phyloP scores from a whole-genome alignment of 1,140 invertebrate genomes.

The Drosophila jambulina region DNA sequence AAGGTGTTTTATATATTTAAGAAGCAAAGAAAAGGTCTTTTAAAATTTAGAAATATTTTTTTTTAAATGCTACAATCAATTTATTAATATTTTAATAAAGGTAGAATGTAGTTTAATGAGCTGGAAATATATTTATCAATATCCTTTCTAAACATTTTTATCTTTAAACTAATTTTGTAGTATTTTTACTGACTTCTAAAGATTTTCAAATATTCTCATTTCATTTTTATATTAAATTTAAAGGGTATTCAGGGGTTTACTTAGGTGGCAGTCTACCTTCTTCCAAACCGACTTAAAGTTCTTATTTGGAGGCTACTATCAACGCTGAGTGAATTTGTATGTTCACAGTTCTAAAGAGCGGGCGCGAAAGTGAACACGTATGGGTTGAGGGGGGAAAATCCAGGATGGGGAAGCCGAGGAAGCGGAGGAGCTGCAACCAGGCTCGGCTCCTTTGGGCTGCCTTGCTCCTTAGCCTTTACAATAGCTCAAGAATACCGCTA shows the following conservation, averaged over 20 bases:
- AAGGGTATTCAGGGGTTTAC: no score
- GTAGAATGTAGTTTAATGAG: background rate
- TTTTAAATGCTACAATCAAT: background rate
- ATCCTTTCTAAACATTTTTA: background rate
- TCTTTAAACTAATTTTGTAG: background rate
- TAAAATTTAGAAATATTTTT: background rate
- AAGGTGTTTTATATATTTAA: background rate
- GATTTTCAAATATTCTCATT: background rate
- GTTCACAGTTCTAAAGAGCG: slow-evolving; percentile 83
- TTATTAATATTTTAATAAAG: background rate
- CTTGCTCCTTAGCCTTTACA: slow-evolving; percentile 65
- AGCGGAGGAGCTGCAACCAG: slow-evolving; percentile 24
- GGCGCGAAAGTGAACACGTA: slow-evolving; percentile 80
- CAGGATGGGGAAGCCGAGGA: background rate
- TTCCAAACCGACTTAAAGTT: slow-evolving; percentile 28
- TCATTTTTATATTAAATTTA: no score
- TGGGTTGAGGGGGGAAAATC: background rate
- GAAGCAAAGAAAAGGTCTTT: background rate
- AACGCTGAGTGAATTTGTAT: slow-evolving; percentile 85
- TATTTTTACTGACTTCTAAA: no score
- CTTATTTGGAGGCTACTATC: slow-evolving; percentile 76
- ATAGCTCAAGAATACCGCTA: slow-evolving; percentile 85
- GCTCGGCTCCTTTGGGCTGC: slow-evolving; percentile 30
- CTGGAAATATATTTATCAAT: background rate
- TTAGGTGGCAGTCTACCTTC: no score